Percentiles rank a stretch among this genome's conserved stretches.
Evolutionary conservation across 2,888 invertebrate species (phyloP).

Genomic region (Tipula unca): DNA sequence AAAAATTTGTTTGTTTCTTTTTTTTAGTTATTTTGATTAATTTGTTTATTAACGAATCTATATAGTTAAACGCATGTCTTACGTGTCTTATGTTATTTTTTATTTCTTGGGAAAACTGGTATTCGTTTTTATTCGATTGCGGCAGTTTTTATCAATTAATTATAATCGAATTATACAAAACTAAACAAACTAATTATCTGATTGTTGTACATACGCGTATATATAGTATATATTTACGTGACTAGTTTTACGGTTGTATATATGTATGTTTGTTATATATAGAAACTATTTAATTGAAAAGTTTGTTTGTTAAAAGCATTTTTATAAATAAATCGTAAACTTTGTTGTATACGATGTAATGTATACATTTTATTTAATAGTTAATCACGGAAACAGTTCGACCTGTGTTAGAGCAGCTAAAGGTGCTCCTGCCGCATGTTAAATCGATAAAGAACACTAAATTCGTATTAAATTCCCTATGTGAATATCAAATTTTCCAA

Average conservation of each 20-base stretch:
- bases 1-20: neutral
- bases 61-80: neutral
- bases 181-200: neutral
- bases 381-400: neutral
- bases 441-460: neutral
- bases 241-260: neutral
- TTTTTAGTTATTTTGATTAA: neutral
- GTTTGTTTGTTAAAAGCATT: neutral
- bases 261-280: no score
- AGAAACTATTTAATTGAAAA: neutral
- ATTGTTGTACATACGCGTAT: neutral
- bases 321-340: neutral
- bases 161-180: neutral
- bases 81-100: neutral
- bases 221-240: neutral
- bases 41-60: neutral
- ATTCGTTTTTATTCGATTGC: neutral
- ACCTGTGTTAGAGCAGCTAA: neutral
- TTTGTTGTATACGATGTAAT: neutral
- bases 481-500: neutral
- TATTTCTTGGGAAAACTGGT: neutral
- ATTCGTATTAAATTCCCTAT: neutral
- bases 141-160: neutral
- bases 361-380: neutral
- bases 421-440: neutral